phyloP scores from a whole-genome alignment of 2,888 invertebrate genomes.

The Coenonympha arcania region DNA sequence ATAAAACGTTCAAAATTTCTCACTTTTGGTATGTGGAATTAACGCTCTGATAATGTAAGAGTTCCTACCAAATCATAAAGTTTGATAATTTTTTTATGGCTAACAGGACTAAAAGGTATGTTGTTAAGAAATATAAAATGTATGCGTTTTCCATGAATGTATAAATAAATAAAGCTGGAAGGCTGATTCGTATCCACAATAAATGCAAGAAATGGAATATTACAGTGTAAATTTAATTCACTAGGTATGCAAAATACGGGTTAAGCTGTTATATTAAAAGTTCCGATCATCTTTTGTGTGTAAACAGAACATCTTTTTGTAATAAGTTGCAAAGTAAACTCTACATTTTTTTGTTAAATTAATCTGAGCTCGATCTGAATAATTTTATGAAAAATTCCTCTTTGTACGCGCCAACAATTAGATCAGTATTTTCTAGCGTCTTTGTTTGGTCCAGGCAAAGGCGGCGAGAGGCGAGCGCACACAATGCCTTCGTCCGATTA shows the following conservation, averaged over 20 bases:
- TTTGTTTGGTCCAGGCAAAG: slow-evolving; percentile 48
- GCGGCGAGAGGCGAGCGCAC: slow-evolving; percentile 31
- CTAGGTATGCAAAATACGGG: background rate
- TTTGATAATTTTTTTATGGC: no score
- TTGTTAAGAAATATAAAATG: no score
- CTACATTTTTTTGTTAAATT: background rate
- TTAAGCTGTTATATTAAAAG: background rate
- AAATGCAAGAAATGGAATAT: no score
- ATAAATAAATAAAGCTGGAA: no score
- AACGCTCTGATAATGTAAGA: no score
- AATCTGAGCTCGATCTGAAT: background rate
- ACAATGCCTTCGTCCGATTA: slow-evolving; percentile 56
- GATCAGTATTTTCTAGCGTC: slow-evolving; percentile 42
- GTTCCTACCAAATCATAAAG: no score
- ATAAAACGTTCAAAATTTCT: no score
- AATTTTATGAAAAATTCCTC: slow-evolving; percentile 15
- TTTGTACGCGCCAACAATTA: slow-evolving; percentile 41
- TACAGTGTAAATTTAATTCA: no score
- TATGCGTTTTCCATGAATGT: no score
- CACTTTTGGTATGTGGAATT: no score
- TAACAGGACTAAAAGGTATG: no score
- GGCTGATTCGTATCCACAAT: no score
- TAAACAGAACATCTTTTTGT: background rate
- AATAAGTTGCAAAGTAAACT: background rate
- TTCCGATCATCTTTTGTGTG: background rate